Evolutionary conservation across 2,888 invertebrate genomes (phyloP).

Genomic region (Leptogaster cylindrica): DNA sequence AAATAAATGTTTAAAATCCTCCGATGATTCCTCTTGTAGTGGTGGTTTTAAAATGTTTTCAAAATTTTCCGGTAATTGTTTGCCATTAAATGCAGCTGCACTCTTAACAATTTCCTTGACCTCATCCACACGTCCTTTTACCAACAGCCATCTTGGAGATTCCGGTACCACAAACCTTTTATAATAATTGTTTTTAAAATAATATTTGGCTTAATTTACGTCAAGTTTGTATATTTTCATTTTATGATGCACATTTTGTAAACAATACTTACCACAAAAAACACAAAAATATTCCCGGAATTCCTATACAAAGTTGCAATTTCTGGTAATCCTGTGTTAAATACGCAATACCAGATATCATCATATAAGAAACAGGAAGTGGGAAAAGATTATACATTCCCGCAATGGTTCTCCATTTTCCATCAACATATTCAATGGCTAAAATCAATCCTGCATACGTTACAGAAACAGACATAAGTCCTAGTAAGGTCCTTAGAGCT

Average conservation of each 20-base stretch:
- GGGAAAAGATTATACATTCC: conserved; percentile 83
- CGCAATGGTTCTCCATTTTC: conserved; percentile 79
- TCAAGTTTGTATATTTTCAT: neutral
- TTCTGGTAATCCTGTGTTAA: conserved; percentile 75
- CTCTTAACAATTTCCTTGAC: conserved; percentile 70
- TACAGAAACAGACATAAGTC: conserved; percentile 80
- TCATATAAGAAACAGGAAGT: conserved; percentile 76
- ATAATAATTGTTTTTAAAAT: neutral
- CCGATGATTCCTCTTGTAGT: conserved; percentile 63
- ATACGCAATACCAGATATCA: conserved; percentile 75
- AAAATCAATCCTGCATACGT: conserved; percentile 82
- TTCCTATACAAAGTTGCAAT: conserved; percentile 73
- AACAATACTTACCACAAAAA: conserved; percentile 68
- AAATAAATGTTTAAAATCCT: conserved; percentile 71
- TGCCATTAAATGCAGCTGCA: conserved; percentile 72
- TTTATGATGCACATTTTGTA: too few species aligned
- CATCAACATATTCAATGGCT: conserved; percentile 79
- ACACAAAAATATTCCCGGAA: conserved; percentile 74
- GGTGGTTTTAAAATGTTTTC: conserved; percentile 71
- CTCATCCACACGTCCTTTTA: conserved; percentile 74
- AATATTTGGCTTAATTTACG: neutral
- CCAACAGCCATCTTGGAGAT: conserved; percentile 79
- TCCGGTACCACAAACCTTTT: conserved; percentile 78
- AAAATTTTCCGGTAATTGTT: conserved; percentile 70
- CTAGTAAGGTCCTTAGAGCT: conserved; percentile 72